Percentiles rank a stretch among this genome's conserved stretches.
These are phyloP conservation scores for Tetragonisca angustula DNA, from an alignment of 2,888 invertebrate genomes.

Conservation along the genomic window DNA sequence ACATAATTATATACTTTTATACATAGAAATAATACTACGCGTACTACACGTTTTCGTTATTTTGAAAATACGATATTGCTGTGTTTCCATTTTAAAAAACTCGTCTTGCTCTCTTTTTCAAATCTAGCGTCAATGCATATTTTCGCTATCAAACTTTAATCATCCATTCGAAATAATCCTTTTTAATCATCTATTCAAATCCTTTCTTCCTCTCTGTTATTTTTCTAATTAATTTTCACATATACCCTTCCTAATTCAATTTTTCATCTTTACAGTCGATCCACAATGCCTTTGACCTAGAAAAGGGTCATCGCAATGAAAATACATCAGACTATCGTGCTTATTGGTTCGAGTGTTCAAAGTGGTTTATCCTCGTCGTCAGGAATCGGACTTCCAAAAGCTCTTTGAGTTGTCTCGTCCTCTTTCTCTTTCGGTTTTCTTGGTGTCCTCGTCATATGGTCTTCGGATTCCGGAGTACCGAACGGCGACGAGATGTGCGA, in stretches of 20 bases:
- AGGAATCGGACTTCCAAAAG: conserved; percentile 83
- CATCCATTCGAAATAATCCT: background rate
- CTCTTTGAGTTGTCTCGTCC: conserved; percentile 65
- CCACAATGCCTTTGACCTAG: background rate
- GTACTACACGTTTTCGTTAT: conserved; percentile 19
- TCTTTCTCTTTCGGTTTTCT: conserved; percentile 27
- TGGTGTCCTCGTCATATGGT: background rate
- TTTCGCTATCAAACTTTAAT: background rate
- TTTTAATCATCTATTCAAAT: background rate
- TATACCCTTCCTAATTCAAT: background rate
- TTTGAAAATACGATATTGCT: conserved; percentile 23
- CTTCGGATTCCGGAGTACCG: conserved; percentile 63
- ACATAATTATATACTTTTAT: conserved; percentile 28
- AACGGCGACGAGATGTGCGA: conserved; percentile 70
- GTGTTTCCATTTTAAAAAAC: background rate
- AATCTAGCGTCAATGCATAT: background rate
- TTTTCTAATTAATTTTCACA: background rate
- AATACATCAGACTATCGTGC: conserved; percentile 12
- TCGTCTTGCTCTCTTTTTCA: background rate
- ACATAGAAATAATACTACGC: conserved; percentile 43
- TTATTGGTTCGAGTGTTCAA: conserved; percentile 27
- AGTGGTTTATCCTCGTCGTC: conserved; percentile 78
- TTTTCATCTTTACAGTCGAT: background rate
- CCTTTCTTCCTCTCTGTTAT: background rate
- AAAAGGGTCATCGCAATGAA: background rate